Evolutionary conservation across 1,140 invertebrate species (phyloP).

Genomic region (Acromyrmex heyeri): DNA sequence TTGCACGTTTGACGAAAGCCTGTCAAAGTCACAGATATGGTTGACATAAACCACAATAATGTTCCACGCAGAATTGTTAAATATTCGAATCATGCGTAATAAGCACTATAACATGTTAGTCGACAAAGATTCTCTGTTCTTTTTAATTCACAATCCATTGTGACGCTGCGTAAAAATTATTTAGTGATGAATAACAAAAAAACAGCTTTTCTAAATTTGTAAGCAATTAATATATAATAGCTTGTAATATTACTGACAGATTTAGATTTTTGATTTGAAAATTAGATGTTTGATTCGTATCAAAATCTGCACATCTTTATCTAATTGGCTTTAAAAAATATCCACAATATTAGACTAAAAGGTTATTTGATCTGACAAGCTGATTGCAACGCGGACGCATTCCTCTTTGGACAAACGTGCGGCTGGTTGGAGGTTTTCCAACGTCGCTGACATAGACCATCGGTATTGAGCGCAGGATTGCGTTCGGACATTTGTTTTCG

Average conservation of each 20-base stretch:
- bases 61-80: neutral
- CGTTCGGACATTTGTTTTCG: neutral
- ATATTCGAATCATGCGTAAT: neutral
- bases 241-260: neutral
- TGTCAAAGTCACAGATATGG: neutral
- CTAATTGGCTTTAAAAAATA: neutral
- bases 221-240: neutral
- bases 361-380: neutral
- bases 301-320: neutral
- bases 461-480: conserved; percentile 24
- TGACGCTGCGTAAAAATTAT: neutral
- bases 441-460: neutral
- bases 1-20: neutral
- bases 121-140: neutral
- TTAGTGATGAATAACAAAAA: neutral
- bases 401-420: neutral
- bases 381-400: conserved; percentile 15
- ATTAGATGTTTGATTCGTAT: neutral
- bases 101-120: neutral
- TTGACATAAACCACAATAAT: conserved; percentile 1
- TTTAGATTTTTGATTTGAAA: neutral
- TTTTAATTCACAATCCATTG: neutral
- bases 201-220: neutral
- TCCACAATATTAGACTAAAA: neutral
- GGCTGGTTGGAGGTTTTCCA: conserved; percentile 15